A percentile compares a stretch with the other conserved stretches of the same genome.
Conservation (phyloP, 2,888 invertebrate genomes). For the Tiliacea citrago region DNA sequence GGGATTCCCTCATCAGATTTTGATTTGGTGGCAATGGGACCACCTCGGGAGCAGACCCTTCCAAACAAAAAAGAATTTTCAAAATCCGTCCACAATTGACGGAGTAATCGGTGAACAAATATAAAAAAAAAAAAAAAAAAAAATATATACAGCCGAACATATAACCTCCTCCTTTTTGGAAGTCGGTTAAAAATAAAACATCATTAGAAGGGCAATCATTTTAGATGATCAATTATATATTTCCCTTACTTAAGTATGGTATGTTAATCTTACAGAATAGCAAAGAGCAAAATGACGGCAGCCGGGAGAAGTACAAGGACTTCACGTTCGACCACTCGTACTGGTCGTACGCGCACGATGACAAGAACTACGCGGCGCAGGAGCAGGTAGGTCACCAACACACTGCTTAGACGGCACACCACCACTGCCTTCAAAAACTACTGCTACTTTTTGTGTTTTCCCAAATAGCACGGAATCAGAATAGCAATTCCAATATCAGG, state of each 20-base stretch:
- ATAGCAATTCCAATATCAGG: too few relatives aligned
- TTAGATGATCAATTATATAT: not conserved
- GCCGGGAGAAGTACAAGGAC: slow-evolving; percentile 94
- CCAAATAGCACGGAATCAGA: not conserved
- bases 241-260: not conserved
- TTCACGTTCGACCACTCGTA: slow-evolving; percentile 97
- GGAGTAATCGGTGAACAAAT: too few relatives aligned
- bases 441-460: not conserved
- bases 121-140: too few relatives aligned
- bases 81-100: too few relatives aligned
- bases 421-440: not conserved
- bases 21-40: too few relatives aligned
- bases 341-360: slow-evolving; percentile 94
- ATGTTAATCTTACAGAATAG: slow-evolving; percentile 83
- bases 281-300: slow-evolving; percentile 89
- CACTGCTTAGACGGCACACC: not conserved
- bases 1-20: too few relatives aligned
- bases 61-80: too few relatives aligned
- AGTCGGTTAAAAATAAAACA: not conserved
- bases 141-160: too few relatives aligned
- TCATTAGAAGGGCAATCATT: not conserved
- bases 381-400: slow-evolving; percentile 91
- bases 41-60: too few relatives aligned
- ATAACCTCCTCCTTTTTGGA: too few relatives aligned
- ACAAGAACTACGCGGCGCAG: slow-evolving; percentile 94